phyloP scores from a whole-genome alignment of 2,113 vertebrate species.

The Crotalus tigris region DNA sequence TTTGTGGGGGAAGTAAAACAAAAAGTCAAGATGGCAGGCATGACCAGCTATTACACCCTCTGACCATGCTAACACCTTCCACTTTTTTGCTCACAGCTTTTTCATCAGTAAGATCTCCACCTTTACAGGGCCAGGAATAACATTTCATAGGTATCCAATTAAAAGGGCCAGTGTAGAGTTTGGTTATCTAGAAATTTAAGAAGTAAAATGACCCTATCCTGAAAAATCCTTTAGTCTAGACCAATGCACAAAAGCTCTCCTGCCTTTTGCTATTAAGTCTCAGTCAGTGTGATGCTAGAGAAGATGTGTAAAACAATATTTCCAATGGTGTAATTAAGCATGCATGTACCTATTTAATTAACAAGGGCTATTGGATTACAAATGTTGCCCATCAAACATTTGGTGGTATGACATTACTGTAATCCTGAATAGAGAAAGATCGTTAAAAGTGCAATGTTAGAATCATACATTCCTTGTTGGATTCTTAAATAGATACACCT shows the following conservation, averaged over 20 bases:
- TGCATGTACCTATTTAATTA: neutral
- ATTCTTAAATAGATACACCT: neutral
- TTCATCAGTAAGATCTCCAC: neutral
- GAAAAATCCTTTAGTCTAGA: neutral
- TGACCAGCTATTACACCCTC: neutral
- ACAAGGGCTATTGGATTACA: neutral
- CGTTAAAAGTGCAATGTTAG: neutral
- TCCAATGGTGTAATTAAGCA: neutral
- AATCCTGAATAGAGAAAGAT: neutral
- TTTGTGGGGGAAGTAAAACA: neutral
- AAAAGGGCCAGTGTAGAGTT: neutral
- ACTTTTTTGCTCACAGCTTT: neutral
- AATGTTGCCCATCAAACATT: neutral
- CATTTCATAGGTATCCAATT: neutral
- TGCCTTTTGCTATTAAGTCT: neutral
- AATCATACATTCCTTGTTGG: neutral
- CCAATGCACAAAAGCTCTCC: neutral
- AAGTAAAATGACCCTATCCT: neutral
- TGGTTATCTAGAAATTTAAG: neutral
- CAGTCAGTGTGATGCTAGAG: neutral
- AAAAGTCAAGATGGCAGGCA: neutral
- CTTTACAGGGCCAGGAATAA: neutral
- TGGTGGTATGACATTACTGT: neutral
- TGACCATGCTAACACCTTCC: neutral
- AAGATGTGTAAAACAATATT: neutral